Base-by-base conservation (phyloP, 2,113 vertebrate genomes). In the Trichechus manatus region DNA sequence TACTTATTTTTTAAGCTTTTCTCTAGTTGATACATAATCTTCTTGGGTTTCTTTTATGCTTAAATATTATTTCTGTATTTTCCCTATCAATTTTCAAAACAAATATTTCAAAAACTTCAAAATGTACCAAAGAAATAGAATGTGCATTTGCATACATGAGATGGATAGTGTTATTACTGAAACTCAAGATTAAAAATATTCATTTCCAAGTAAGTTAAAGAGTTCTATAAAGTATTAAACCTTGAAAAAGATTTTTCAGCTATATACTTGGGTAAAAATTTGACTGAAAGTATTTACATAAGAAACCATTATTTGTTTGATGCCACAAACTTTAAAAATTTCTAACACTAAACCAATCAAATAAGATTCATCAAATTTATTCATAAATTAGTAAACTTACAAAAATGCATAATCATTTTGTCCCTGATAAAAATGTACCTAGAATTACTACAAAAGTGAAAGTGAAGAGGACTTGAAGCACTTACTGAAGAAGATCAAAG, bases 301-400 rank as follows among this genome's bases (percentile, higher is more conserved):
- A 39, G 80, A 77, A 90, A 94, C 42, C 50, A 31, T 86, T 92
- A 29, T 50, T 83, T 72, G 31, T 50, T 83, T 72, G 31, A 94
- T 85, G 72, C 19, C 47, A 95, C 23, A 64, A 92, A 90, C 72
- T 56, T 53, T 42, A 92, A 92, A 79, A 2, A 47, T 82, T 11
- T 5, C n/a, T n/a, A 23, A 2, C 6, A 91, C 29, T 93, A 95
- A 89, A 56, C 10, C 39, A 39, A 39, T 3, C 11, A 74, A 90
- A 36, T 72, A 82, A 95, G 33, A 94, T 94, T 70, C 95, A 96
- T 9, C 39, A 91, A 39, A 39, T 39, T 39, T 77, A 29, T 74
- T 86, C 85, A 63, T 23, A 96, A 81, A 23, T 59, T n/a, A 89
- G 25, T 29, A 79, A 59, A 92, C 8, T 33, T 33, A 68, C 42